These are phyloP conservation scores for Diuraphis noxia DNA, from an alignment of 1,140 invertebrate genomes.

Conservation along the genomic window DNA sequence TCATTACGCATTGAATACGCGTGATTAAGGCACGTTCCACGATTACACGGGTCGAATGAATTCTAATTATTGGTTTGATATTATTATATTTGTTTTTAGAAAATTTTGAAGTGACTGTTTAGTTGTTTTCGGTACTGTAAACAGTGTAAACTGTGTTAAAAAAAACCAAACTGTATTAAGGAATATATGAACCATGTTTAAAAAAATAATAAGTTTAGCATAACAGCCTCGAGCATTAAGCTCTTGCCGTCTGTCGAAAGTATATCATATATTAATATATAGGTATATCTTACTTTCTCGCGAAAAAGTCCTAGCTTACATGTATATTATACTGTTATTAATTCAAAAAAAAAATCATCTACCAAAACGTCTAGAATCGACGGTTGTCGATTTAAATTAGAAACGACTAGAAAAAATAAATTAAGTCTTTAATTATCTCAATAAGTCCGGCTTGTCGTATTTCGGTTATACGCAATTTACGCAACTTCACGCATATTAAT, in stretches of 20 bases:
- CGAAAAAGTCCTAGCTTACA: background rate
- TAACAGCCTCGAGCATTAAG: background rate
- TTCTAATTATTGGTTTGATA: background rate
- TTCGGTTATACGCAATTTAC: background rate
- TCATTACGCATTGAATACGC: background rate
- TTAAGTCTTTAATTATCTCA: background rate
- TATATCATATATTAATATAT: too few relatives aligned
- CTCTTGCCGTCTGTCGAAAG: background rate
- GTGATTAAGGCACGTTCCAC: background rate
- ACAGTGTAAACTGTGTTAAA: background rate
- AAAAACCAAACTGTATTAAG: background rate
- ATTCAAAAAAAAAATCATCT: background rate
- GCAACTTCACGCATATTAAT: background rate
- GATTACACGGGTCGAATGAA: background rate
- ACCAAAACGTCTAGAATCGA: background rate
- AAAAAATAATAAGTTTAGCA: background rate
- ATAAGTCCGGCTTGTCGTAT: background rate
- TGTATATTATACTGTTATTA: background rate
- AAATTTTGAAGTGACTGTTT: background rate
- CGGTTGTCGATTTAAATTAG: background rate
- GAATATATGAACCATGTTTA: background rate
- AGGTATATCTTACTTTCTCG: background rate
- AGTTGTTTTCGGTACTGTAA: background rate
- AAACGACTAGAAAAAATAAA: background rate
- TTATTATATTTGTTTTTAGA: background rate